Percentiles rank a stretch among this genome's conserved stretches.
Evolutionary conservation across 2,888 invertebrate species (phyloP).

Genomic region (Malachius bipustulatus): DNA sequence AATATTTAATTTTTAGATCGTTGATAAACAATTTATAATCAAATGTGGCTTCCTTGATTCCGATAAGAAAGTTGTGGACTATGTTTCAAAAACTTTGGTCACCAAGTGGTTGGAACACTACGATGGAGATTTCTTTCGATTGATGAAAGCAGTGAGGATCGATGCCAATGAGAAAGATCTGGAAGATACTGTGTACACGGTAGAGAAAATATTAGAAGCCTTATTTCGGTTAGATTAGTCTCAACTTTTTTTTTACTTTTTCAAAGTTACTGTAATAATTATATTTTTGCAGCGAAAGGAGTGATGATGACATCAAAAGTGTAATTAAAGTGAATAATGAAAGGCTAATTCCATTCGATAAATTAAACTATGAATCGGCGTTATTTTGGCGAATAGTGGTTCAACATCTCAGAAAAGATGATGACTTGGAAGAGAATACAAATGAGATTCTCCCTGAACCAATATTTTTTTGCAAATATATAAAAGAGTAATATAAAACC

Average conservation of each 20-base stretch:
- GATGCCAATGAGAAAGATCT: constrained; percentile 54
- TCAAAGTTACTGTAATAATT: no score
- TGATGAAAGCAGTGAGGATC: constrained; percentile 64
- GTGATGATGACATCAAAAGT: no score
- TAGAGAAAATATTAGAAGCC: constrained; percentile 41
- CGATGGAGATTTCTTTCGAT: constrained; percentile 53
- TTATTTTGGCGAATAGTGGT: constrained; percentile 53
- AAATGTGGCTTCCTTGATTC: no score
- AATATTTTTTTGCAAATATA: constrained; percentile 58
- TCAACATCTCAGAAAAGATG: constrained; percentile 36
- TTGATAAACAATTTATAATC: no score
- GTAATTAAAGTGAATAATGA: no score
- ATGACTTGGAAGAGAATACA: constrained; percentile 41
- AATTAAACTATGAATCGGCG: constrained; percentile 43
- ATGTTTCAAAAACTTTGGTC: constrained; percentile 43
- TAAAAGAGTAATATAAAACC: constrained; percentile 58
- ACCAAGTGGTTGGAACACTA: constrained; percentile 67
- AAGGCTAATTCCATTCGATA: constrained; percentile 40
- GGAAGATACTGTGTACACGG: constrained; percentile 44
- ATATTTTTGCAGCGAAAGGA: no score
- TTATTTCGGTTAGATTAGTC: constrained; percentile 50
- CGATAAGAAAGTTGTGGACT: constrained; percentile 23
- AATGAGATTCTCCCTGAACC: constrained; percentile 59
- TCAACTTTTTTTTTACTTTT: no score
- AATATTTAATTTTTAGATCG: no score